A percentile compares a stretch with the other conserved stretches of the same genome.
Evolutionary conservation across 2,113 vertebrate species (phyloP).

Genomic region (Ailurus styani): DNA sequence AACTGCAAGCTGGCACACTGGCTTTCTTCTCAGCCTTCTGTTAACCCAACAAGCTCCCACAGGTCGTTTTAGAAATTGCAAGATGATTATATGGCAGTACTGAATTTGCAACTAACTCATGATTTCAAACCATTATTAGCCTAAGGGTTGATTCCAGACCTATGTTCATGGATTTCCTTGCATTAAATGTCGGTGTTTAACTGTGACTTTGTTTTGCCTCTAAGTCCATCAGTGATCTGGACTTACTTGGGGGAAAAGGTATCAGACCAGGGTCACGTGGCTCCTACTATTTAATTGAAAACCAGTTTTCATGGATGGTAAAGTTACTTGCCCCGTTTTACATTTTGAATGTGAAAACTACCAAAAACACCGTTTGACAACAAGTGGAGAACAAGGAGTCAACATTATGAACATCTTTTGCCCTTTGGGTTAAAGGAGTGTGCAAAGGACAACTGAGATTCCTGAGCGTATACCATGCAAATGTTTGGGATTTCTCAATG

Average conservation of each 20-base stretch:
- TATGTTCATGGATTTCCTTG: neutral
- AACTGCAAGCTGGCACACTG: conserved; percentile 64
- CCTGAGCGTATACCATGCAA: neutral
- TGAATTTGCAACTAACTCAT: conserved; percentile 29
- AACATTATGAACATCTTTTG: neutral
- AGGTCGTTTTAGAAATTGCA: conserved; percentile 59
- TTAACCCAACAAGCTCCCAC: conserved; percentile 64
- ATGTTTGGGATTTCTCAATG: neutral
- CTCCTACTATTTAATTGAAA: neutral
- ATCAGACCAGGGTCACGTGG: neutral
- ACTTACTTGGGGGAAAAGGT: neutral
- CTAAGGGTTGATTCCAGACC: neutral
- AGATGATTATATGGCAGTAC: conserved; percentile 59
- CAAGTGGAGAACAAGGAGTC: neutral
- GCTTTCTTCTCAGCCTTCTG: conserved; percentile 18
- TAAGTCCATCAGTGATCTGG: neutral
- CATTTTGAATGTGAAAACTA: neutral
- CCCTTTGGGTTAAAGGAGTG: neutral
- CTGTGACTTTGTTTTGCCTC: neutral
- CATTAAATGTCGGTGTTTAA: neutral
- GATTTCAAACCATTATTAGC: conserved; percentile 48
- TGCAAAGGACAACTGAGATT: neutral
- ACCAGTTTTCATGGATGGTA: neutral
- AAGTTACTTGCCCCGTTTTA: neutral
- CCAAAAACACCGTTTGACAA: neutral